These are phyloP conservation scores for Pica pica DNA, from an alignment of 2,113 vertebrate species.

Conservation along the genomic window DNA sequence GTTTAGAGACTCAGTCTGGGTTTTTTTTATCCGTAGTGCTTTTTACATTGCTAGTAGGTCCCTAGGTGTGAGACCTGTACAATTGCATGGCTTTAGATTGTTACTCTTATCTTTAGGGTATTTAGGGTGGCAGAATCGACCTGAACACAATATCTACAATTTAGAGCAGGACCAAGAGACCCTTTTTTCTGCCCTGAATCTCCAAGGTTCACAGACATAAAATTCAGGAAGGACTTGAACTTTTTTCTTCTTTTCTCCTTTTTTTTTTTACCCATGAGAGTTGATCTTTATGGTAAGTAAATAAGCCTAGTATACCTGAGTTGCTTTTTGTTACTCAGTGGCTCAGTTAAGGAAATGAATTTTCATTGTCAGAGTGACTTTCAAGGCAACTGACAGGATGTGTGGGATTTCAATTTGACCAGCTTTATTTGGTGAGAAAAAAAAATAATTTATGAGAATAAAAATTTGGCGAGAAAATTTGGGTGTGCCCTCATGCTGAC, in stretches of 20 bases:
- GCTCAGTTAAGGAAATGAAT: background rate
- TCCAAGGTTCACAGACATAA: background rate
- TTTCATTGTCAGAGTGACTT: background rate
- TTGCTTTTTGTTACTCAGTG: background rate
- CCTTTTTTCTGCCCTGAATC: background rate
- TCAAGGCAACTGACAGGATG: background rate
- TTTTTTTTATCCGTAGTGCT: background rate
- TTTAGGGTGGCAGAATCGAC: background rate
- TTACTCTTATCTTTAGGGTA: background rate
- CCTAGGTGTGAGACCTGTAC: background rate
- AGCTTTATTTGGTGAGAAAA: background rate
- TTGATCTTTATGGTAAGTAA: background rate
- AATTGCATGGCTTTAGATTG: background rate
- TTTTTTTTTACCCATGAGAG: fast-evolving
- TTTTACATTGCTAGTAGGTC: background rate
- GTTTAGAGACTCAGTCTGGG: background rate
- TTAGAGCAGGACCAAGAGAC: background rate
- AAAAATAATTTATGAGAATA: background rate
- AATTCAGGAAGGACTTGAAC: background rate
- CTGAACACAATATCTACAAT: background rate
- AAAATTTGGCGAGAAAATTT: background rate
- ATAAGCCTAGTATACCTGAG: background rate
- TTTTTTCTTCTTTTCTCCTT: background rate
- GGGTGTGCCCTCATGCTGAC: background rate
- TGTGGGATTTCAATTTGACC: background rate